Conservation (phyloP, 2,797 vertebrate genomes). For the Ceryle rudis region DNA sequence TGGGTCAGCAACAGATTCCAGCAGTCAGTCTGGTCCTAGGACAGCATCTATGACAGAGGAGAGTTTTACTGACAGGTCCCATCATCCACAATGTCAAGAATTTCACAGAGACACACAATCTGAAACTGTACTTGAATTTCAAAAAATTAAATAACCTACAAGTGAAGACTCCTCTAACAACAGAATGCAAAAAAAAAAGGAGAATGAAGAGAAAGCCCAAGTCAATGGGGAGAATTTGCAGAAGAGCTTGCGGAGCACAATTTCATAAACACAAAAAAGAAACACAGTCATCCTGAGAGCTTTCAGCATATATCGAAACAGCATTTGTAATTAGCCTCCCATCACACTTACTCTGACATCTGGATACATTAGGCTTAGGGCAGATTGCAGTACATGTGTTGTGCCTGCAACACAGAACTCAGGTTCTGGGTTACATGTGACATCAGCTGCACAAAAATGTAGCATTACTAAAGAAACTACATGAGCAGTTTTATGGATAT, state of each 20-base stretch:
- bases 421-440: neutral
- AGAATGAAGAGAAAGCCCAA: neutral
- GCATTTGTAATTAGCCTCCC: neutral
- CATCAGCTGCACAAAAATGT: neutral
- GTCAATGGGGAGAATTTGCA: neutral
- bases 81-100: accelerated
- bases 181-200: neutral
- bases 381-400: neutral
- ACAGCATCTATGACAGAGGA: neutral
- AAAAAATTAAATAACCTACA: neutral
- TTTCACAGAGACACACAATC: neutral
- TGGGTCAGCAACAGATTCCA: neutral
- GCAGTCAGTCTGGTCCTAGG: neutral
- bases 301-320: neutral
- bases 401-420: neutral
- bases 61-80: neutral
- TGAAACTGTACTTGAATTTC: neutral
- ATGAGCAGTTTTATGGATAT: neutral
- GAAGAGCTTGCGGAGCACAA: neutral
- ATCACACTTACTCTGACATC: neutral
- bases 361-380: neutral
- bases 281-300: neutral
- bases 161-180: neutral
- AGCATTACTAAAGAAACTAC: neutral
- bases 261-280: neutral